Evolutionary conservation across 2,888 invertebrate genomes (phyloP).

Genomic region (Athalia cordata): DNA sequence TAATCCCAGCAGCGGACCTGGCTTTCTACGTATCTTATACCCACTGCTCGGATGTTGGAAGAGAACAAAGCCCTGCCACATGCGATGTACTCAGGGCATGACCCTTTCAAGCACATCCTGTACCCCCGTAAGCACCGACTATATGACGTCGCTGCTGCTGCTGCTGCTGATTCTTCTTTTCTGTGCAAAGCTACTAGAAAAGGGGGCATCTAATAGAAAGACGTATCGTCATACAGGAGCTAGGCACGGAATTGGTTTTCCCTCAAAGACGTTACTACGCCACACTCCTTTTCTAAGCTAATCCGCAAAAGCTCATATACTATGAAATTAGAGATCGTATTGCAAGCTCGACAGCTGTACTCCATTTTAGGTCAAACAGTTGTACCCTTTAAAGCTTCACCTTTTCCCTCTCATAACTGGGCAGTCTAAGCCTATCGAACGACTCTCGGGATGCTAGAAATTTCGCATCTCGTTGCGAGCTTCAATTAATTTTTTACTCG

Average conservation of each 20-base stretch:
- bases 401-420: no score
- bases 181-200: conserved; percentile 16
- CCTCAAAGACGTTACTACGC: conserved; percentile 8
- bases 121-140: background rate
- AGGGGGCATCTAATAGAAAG: conserved; percentile 38
- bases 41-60: no score
- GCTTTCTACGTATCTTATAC: no score
- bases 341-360: no score
- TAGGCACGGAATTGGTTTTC: conserved; percentile 34
- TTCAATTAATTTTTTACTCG: no score
- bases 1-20: no score
- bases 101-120: conserved; percentile 19
- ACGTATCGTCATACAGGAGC: conserved; percentile 36
- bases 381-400: no score
- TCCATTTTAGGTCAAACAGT: no score
- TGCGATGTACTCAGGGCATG: background rate
- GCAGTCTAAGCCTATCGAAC: no score
- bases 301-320: conserved; percentile 1
- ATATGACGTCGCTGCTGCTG: conserved; percentile 35
- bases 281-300: background rate
- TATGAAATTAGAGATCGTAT: background rate
- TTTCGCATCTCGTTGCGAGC: no score
- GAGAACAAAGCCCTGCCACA: background rate
- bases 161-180: no score
- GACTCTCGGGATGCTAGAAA: no score